Base-by-base conservation (phyloP, 2,797 vertebrate species). In the Microtus californicus region DNA sequence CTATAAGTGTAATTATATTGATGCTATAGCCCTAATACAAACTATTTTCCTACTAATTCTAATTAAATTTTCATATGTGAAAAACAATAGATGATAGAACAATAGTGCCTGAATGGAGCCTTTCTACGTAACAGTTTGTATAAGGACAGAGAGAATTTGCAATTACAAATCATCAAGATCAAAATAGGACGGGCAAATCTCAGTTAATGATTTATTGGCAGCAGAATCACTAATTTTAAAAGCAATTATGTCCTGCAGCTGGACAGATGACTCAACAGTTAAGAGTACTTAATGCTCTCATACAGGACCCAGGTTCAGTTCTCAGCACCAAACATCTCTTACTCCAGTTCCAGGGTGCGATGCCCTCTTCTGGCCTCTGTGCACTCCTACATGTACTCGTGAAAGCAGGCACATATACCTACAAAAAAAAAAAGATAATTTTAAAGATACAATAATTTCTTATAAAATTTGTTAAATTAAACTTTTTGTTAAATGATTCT, bases 401-500 rank as follows among this genome's bases (percentile, higher is more conserved):
- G 8, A 43, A 81, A 82, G 25, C n/a, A 82, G 3, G 11, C 54
- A 40, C 8, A 31, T 43, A 1, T 31, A 43, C 14, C 7, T 61
- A 82, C 54, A 56, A 56, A 56, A 21, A 56, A 19, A 56, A 19
- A 56, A 56, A 21, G 2, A 6, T 56, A 56, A 7, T 56, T n/a
- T 79, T 56, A 54, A 79, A n/a, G 34, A 23, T n/a, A 13, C 2
- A 79, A n/a, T 29, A 79, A 56, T 5, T 54, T 54, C 48, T 79
- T 23, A 23, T 23, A 54, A 56, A 51, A 56, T 87, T 54, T 94
- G 51, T 69, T 74, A 67, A 29, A 81, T 29, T 27, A 63, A 45
- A 63, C 25, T 23, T 89, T 93, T 91, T 73, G 86, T 89, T 88
- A 88, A 92, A 93, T 63, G 29, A 13, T 40, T 78, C 6, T 8